A percentile compares a stretch with the other conserved stretches of the same genome.
These are phyloP conservation scores for Ophion slaviceki DNA, from an alignment of 2,888 invertebrate species.

Conservation along the genomic window DNA sequence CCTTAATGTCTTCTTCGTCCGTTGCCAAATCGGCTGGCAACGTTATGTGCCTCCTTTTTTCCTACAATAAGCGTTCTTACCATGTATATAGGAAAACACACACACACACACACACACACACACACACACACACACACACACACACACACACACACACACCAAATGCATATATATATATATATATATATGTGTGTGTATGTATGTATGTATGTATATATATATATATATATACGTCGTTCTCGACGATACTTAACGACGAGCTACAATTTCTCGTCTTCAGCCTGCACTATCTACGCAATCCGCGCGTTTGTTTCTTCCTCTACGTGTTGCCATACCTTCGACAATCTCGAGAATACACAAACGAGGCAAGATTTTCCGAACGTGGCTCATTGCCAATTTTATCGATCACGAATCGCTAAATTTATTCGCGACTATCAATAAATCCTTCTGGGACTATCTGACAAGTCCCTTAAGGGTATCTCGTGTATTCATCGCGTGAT, in stretches of 20 bases:
- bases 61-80: conserved; percentile 34
- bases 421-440: conserved; percentile 46
- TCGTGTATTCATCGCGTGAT: no score
- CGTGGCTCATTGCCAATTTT: conserved; percentile 62
- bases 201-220: no score
- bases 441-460: conserved; percentile 39
- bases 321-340: conserved; percentile 39
- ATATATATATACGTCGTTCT: background rate
- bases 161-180: no score
- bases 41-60: conserved; percentile 37
- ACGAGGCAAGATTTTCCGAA: conserved; percentile 20
- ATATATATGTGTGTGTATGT: no score
- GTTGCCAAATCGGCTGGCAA: conserved; percentile 68
- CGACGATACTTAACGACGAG: conserved; percentile 55
- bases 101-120: no score
- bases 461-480: conserved; percentile 26
- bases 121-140: no score
- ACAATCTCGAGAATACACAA: conserved; percentile 1
- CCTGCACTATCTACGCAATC: conserved; percentile 14
- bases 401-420: conserved; percentile 47
- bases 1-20: conserved; percentile 64
- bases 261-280: conserved; percentile 15
- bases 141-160: no score
- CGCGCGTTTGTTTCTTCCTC: conserved; percentile 37
- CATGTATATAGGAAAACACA: background rate